Percentiles rank a stretch among this genome's conserved stretches.
Evolutionary conservation across 2,888 invertebrate species (phyloP).

Genomic region (Camptogramma bilineatum): DNA sequence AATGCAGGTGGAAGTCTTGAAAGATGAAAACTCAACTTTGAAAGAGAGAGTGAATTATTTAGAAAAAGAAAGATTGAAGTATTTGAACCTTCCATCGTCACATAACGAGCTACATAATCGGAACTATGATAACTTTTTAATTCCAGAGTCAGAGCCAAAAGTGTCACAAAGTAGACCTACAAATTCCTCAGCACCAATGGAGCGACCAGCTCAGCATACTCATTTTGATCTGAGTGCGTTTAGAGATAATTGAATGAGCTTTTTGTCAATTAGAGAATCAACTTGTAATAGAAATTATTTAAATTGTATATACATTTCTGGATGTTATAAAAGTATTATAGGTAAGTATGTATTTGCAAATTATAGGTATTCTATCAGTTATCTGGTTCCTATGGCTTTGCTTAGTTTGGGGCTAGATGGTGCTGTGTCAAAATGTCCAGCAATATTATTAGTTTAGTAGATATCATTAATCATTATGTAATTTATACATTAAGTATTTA

Average conservation of each 20-base stretch:
- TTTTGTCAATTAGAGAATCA: too few relatives aligned
- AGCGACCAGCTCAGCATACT: conserved; percentile 54
- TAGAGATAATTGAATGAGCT: conserved; percentile 54
- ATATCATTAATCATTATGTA: too few relatives aligned
- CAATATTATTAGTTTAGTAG: too few relatives aligned
- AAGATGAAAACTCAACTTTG: conserved; percentile 86
- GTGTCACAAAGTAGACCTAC: conserved; percentile 47
- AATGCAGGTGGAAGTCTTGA: conserved; percentile 87
- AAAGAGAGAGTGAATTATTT: conserved; percentile 84
- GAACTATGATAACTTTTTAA: conserved; percentile 33
- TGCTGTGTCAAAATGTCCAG: too few relatives aligned
- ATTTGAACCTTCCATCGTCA: conserved; percentile 65
- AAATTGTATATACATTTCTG: too few relatives aligned
- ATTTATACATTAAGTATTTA: too few relatives aligned
- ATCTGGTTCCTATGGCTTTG: too few relatives aligned
- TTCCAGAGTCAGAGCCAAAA: conserved; percentile 42
- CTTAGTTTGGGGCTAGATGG: too few relatives aligned
- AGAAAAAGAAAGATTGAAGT: conserved; percentile 82
- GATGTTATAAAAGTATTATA: too few relatives aligned
- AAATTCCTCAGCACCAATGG: conserved; percentile 43
- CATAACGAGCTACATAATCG: conserved; percentile 55
- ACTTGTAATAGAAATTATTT: too few relatives aligned
- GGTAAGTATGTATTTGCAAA: too few relatives aligned
- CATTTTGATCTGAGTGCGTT: conserved; percentile 72
- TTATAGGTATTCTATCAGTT: too few relatives aligned